These are phyloP conservation scores for Okapia johnstoni DNA, from an alignment of 2,113 vertebrate genomes.

Conservation along the genomic window DNA sequence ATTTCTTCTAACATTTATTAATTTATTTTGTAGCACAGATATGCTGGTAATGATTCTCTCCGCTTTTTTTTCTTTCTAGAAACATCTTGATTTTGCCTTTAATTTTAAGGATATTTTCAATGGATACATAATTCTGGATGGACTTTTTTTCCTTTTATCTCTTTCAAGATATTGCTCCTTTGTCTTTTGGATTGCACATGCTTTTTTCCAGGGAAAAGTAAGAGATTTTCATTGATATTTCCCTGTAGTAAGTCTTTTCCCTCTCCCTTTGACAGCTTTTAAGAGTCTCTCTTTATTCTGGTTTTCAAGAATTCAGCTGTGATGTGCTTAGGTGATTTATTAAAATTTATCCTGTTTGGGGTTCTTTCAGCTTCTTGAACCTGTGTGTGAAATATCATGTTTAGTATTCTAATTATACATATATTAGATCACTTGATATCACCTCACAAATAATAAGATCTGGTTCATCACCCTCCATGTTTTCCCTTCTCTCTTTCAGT, in stretches of 20 bases:
- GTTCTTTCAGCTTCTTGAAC: background rate
- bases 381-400: background rate
- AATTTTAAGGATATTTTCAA: background rate
- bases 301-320: conserved; percentile 12
- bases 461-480: background rate
- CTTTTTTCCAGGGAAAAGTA: background rate
- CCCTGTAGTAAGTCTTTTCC: background rate
- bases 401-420: background rate
- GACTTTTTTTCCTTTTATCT: background rate
- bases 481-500: background rate
- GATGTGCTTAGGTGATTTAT: background rate
- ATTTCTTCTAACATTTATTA: background rate
- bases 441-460: background rate
- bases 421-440: background rate
- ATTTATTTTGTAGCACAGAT: background rate
- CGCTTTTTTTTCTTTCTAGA: background rate
- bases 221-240: background rate
- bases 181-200: background rate
- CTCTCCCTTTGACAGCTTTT: background rate
- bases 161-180: background rate
- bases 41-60: background rate
- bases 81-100: background rate
- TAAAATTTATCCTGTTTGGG: background rate
- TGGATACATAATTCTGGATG: background rate
- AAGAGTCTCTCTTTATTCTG: background rate